A percentile compares a stretch with the other conserved stretches of the same genome.
phyloP scores from a whole-genome alignment of 2,888 invertebrate genomes.

The Apodemia mormo region DNA sequence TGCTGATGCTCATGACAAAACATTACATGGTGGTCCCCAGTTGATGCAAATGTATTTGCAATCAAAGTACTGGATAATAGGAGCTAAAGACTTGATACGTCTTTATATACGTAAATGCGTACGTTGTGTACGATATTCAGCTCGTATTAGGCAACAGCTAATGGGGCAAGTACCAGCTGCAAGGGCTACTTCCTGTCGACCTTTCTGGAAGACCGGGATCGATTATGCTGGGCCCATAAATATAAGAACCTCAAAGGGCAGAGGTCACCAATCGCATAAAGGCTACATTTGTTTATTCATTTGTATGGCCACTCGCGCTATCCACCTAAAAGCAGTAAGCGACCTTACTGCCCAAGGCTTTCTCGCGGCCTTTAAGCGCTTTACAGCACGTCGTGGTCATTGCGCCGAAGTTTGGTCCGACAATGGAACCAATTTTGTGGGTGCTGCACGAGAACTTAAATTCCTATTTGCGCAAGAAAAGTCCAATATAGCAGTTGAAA shows the following conservation, averaged over 20 bases:
- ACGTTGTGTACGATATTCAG: conserved; percentile 28
- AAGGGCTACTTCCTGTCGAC: conserved; percentile 27
- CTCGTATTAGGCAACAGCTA: conserved; percentile 24
- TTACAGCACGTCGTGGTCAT: conserved; percentile 28
- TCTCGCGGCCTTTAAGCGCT: conserved; percentile 28
- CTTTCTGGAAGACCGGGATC: conserved; percentile 33
- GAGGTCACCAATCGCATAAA: conserved; percentile 33
- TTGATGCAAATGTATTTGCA: conserved; percentile 33
- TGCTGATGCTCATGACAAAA: conserved; percentile 36
- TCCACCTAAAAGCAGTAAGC: conserved; percentile 33
- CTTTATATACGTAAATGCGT: conserved; percentile 29
- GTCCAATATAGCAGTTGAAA: conserved; percentile 19
- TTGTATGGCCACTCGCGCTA: conserved; percentile 30
- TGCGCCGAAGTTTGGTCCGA: conserved; percentile 25
- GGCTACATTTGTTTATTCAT: conserved; percentile 27
- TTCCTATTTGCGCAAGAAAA: conserved; percentile 15
- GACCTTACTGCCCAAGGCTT: conserved; percentile 38
- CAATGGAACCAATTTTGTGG: conserved; percentile 24
- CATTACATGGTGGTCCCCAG: conserved; percentile 39
- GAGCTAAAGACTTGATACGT: conserved; percentile 25
- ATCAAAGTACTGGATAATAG: conserved; percentile 33
- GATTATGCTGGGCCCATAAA: conserved; percentile 36
- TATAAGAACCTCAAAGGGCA: conserved; percentile 32
- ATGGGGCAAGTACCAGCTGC: conserved; percentile 37
- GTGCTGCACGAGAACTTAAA: conserved; percentile 20